Base-by-base conservation (phyloP, 1,140 invertebrate species). In the Atta colombica region DNA sequence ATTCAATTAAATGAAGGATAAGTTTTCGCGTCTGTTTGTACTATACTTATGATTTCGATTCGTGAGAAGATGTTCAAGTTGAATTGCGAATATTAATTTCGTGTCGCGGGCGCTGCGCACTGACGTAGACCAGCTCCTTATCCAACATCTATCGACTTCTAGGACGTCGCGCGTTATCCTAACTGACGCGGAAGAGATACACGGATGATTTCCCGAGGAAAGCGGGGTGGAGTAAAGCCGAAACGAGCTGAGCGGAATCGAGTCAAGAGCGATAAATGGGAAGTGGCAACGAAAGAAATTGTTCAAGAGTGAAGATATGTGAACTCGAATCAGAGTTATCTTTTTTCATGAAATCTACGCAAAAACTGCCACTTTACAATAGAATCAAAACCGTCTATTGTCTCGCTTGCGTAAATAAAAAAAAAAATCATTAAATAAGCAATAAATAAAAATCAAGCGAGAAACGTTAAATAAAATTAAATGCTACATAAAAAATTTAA, bases 141-240 rank as follows among this genome's bases (percentile, higher is more conserved):
- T 84, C 80, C 49, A 75, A 18, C 28, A 84, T 84, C 80, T 84
- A 84, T 84, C 80, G 80, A 84, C 80, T 84, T 63, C 80, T 84
- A 84, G 69, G 58, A 84, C 39, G 69, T 84, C 69, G 80, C 80
- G 69, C 80, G 80, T 84, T 84, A 84, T 84, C 80, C 69, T 75
- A 84, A 84, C 80, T 84, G 80, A 84, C 80, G 80, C 80, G 80
- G 80, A 84, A 84, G 80, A 84, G 80, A 84, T 84, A 84, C 69
- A 84, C 69, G 80, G 69, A 63, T 61, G 80, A 84, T 84, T 61
- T 65, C 18, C 39, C 39, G n/a, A 35, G 55, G 55, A 61, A 61
- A 82, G 53, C 53, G 68, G 31, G 18, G 53, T 66, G 8, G 68
- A 60, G 80, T 72, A 74, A 74, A 84, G 80, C 69, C 69, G 39